Percentiles rank a stretch among this genome's conserved stretches.
These are phyloP conservation scores for Narcine bancroftii DNA, from an alignment of 2,113 vertebrate genomes.

Conservation along the genomic window DNA sequence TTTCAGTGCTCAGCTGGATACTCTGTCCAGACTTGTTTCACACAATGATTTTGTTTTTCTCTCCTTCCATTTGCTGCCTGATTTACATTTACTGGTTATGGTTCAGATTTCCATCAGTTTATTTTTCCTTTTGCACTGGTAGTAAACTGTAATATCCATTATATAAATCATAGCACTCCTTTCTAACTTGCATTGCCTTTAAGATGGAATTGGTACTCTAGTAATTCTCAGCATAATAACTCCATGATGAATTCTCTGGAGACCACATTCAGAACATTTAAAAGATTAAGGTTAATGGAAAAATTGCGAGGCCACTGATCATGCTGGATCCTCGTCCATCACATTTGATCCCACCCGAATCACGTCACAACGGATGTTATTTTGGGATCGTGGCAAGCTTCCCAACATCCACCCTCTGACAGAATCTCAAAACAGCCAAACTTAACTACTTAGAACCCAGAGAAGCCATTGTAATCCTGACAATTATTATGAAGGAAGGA, in stretches of 20 bases:
- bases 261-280: background rate
- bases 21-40: no score
- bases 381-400: conserved; percentile 7
- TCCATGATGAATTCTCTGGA: background rate
- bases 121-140: background rate
- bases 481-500: background rate
- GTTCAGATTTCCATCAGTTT: no score
- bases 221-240: background rate
- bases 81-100: no score
- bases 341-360: background rate
- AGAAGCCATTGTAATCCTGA: no score
- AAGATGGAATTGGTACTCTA: background rate
- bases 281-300: background rate
- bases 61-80: no score
- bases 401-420: background rate
- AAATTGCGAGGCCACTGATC: background rate
- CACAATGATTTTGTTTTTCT: no score
- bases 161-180: background rate
- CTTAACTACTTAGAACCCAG: background rate
- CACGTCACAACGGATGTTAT: conserved; percentile 6
- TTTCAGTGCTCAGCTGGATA: no score
- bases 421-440: background rate
- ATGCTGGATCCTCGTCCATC: background rate
- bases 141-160: background rate
- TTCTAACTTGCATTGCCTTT: background rate